A percentile compares a stretch with the other conserved stretches of the same genome.
phyloP scores from a whole-genome alignment of 2,797 vertebrate species.

The Argya squamiceps region DNA sequence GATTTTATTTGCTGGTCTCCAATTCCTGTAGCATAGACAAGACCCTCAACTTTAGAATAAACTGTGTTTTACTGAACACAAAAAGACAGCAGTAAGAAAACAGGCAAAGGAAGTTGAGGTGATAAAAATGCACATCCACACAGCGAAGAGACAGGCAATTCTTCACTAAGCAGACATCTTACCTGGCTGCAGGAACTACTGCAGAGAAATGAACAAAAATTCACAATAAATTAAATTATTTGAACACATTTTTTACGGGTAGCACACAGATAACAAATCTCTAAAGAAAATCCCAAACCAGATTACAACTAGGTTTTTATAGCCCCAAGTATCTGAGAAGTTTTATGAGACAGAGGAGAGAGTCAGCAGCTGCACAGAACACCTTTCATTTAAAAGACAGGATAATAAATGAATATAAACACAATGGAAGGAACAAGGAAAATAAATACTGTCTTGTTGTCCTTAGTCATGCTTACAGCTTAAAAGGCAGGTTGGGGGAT shows the following conservation, averaged over 20 bases:
- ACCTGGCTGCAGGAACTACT: background rate
- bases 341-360: constrained; percentile 51
- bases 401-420: constrained; percentile 48
- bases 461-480: background rate
- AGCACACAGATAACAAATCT: constrained; percentile 43
- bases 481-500: background rate
- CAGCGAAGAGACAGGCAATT: background rate
- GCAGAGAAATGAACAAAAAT: constrained; percentile 15
- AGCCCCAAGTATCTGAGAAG: constrained; percentile 23
- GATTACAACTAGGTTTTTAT: constrained; percentile 50
- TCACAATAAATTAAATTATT: constrained; percentile 47
- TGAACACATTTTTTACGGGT: constrained; percentile 10
- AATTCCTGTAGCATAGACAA: background rate
- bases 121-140: background rate
- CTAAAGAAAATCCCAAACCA: constrained; percentile 48
- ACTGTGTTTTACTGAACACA: background rate
- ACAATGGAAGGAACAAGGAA: background rate
- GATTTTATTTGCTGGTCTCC: background rate
- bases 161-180: background rate
- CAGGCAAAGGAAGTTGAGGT: background rate
- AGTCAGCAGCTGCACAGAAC: constrained; percentile 28
- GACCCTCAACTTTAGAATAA: background rate
- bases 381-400: constrained; percentile 35
- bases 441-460: constrained; percentile 32
- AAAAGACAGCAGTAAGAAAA: background rate